Conservation (phyloP, 2,797 vertebrate species). For the Psittacula derbiana region DNA sequence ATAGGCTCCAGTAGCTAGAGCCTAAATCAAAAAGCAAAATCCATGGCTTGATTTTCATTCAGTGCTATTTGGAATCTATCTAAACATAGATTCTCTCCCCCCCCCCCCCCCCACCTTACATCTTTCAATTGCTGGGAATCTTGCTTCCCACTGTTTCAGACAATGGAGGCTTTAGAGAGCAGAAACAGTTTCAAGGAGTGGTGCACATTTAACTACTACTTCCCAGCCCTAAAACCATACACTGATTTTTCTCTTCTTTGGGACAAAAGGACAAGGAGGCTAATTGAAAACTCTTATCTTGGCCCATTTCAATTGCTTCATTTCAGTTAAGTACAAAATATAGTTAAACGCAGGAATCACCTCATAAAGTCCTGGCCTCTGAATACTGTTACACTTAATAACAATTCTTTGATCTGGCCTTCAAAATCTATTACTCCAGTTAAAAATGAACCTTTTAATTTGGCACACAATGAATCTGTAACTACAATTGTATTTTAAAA, state of each 20-base stretch:
- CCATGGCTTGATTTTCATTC: neutral
- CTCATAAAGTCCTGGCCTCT: neutral
- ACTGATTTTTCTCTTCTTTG: constrained; percentile 19
- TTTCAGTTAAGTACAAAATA: constrained; percentile 23
- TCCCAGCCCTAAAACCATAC: constrained; percentile 16
- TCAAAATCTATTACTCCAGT: neutral
- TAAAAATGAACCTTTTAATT: constrained; percentile 8
- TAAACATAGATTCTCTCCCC: neutral
- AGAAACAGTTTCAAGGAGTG: constrained; percentile 34
- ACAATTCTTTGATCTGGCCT: neutral
- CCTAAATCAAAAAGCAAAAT: constrained; percentile 24
- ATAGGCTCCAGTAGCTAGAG: neutral
- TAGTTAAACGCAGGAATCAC: neutral
- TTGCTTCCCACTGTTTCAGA: constrained; percentile 44
- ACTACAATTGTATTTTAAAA: neutral
- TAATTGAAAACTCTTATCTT: constrained; percentile 58
- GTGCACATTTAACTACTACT: constrained; percentile 4
- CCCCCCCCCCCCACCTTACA: neutral
- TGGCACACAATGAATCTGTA: neutral
- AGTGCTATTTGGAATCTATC: constrained; percentile 4
- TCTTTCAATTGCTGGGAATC: constrained; percentile 9
- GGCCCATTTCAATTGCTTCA: neutral
- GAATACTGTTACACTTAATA: neutral
- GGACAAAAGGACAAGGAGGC: constrained; percentile 44
- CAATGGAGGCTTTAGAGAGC: constrained; percentile 53